These are phyloP conservation scores for western clawed frog (Xenopus tropicalis) DNA, from an alignment of 2,113 vertebrate genomes.

Conservation along the genomic window UCB_Xtro_10.0 CM004450.2:47971501-47972000, in stretches of 20 bases:
- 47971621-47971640: conserved; percentile 6
- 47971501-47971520: neutral
- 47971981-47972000: no score
- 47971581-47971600: conserved; percentile 13
- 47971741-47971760: no score
- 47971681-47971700: conserved; percentile 6
- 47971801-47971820: no score
- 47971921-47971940: no score
- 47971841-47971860: neutral
- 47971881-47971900: no score
- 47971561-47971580: conserved; percentile 14
- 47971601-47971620: conserved; percentile 24
- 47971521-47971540: conserved; percentile 18
- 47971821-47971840: neutral
- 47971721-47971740: neutral
- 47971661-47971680: conserved; percentile 2
- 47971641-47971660: conserved; percentile 13
- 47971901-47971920: no score
- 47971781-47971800: no score
- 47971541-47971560: conserved; percentile 12
- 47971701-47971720: neutral
- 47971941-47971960: no score
- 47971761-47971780: no score
- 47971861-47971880: no score
- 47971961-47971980: no score